Evolutionary conservation across 2,888 invertebrate species (phyloP), one percentile per base, ranked within the genome.

Genomic region (Elysia crispata): DNA sequence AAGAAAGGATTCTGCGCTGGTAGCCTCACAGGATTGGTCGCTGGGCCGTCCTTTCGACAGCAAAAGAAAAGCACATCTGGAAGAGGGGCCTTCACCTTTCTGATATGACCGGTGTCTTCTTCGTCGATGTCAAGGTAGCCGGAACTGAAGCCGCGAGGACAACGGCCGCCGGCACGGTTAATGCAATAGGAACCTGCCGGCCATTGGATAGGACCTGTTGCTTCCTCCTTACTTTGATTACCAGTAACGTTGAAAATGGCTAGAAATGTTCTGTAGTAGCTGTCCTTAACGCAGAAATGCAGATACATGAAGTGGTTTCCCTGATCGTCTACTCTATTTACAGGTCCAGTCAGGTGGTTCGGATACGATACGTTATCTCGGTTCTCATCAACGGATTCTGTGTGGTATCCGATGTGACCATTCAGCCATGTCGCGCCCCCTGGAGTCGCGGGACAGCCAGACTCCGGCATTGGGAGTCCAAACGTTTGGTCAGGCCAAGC

Each of bases 121-220:
- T 67, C 66, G 28, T 49, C 54, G 1, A 3, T 66, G 0, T 28
- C 20, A 0, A 67, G 49, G 31, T 20, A 76, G n/a, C 76, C 76
- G 1, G 41, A 18, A 0, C 50, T 5, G 30, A 76, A 76, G 13
- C 30, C 23, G 11, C 0, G 1, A 18, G 76, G 76, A 54, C 76
- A 76, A 13, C 30, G 5, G 0, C 50, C 30, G 18, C 13, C 31
- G 5, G 8, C n/a, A 0, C 33, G 13, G 67, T 76, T 76, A 0
- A 76, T 76, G 30, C 76, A 76, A 23, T 76, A 76, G 5, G 76
- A 28, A 0, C 76, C 76, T 1, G 20, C 25, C 0, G 76, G 76
- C 76, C 76, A 76, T 0, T 62, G n/a, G 41, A 41, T 41, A 11
- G 41, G 41, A 11, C 41, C 41, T 41, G 41, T 41, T 41, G 41